Evolutionary conservation across 2,797 vertebrate genomes (phyloP), one percentile per base, ranked within the genome.

Genomic region (Chloroceryle inda): DNA sequence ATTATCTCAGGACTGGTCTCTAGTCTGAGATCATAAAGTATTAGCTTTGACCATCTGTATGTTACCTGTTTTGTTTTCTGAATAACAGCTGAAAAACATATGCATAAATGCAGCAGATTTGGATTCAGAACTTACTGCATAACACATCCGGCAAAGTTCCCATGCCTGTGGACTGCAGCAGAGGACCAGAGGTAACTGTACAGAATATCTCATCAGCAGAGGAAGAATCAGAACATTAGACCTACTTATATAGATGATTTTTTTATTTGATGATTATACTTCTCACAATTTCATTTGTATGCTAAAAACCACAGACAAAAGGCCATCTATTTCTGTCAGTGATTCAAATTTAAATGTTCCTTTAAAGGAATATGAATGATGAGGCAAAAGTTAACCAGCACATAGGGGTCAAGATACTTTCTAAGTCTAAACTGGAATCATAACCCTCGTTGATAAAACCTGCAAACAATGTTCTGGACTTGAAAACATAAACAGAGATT

Each of bases 201-300:
- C 13, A 78, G 37, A 38, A 38, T 56, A 52, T 35, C 68, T 93
- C 17, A 69, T 89, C 35, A 62, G 12, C 59, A 52, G 24, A 69
- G 8, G 44, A 73, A 19, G 44, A 94, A 81, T 72, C 19, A 84
- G 94, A 92, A 24, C 7, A 31, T 47, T 75, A 29, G 73, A 47
- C 10, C 45, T 47, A 47, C 45, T 20, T 44, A 11, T 31, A 45
- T 49, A 40, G 31, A 31, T 49, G 21, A 9, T 67, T 42, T n/a
- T 37, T 69, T 24, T 20, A 42, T 59, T 49, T 66, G 8, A 62
- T 91, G 11, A 6, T 79, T 78, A 81, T 71, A 86, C 35, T 86
- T 87, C 20, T 80, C 79, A 82, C 78, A 78, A 66, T 12, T 94
- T 93, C 47, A 85, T 88, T 95, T 92, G 33, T 86, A 63, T 23